Conservation (phyloP, 1,140 invertebrate species). For the Luehdorfia chinensis region DNA sequence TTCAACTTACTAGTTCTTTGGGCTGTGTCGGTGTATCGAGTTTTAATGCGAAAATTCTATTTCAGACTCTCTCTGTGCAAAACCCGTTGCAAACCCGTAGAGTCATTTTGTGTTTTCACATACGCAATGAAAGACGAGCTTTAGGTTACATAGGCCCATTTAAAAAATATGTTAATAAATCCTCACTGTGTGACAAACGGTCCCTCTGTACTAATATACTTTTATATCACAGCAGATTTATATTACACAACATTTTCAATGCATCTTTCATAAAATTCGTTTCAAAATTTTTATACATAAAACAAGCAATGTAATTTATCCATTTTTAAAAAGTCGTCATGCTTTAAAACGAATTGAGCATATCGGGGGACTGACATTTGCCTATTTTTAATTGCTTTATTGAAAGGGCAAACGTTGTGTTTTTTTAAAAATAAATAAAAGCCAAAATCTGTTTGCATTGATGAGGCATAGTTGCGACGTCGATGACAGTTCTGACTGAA, state of each 20-base stretch:
- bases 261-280: not conserved
- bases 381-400: conserved; percentile 40
- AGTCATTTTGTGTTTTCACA: too few relatives aligned
- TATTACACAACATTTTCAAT: not conserved
- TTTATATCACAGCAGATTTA: not conserved
- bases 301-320: not conserved
- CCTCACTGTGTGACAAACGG: not conserved
- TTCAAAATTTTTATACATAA: not conserved
- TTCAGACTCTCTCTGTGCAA: too few relatives aligned
- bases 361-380: conserved; percentile 16
- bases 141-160: too few relatives aligned
- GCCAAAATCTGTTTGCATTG: conserved; percentile 46
- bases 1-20: too few relatives aligned
- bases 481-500: conserved; percentile 34
- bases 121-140: too few relatives aligned
- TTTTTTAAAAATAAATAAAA: conserved; percentile 57
- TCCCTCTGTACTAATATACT: not conserved
- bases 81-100: too few relatives aligned
- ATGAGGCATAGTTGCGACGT: conserved; percentile 28
- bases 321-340: not conserved
- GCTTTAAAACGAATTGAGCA: not conserved
- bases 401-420: conserved; percentile 27
- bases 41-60: too few relatives aligned
- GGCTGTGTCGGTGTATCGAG: too few relatives aligned
- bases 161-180: too few relatives aligned